A percentile compares a stretch with the other conserved stretches of the same genome.
Evolutionary conservation across 2,113 vertebrate species (phyloP).

Genomic region (Alethe castanea): DNA sequence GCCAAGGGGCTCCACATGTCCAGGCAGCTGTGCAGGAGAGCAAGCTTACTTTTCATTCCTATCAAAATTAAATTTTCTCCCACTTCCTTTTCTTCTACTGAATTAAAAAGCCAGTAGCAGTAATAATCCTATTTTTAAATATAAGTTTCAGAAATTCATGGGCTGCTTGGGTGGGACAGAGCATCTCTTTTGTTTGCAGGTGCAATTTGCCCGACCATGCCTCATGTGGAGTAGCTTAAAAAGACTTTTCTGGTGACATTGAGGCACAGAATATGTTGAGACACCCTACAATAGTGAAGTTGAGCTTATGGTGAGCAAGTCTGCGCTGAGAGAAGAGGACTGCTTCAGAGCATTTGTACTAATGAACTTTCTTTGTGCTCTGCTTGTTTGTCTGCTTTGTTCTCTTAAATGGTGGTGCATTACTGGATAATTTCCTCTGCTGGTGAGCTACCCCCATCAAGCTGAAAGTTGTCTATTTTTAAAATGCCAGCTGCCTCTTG

Average conservation of each 20-base stretch:
- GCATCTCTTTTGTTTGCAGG: neutral
- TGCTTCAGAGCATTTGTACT: neutral
- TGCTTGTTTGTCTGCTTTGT: constrained; percentile 23
- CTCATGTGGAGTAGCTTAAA: neutral
- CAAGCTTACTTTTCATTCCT: neutral
- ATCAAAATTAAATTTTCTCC: neutral
- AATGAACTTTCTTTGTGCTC: constrained; percentile 35
- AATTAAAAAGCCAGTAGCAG: neutral
- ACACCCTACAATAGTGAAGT: neutral
- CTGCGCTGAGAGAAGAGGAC: neutral
- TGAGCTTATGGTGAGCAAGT: neutral
- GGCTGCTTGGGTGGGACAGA: neutral
- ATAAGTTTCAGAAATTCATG: neutral
- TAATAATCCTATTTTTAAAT: neutral
- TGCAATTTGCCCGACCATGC: neutral
- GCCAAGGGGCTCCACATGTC: neutral
- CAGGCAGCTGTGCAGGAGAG: neutral
- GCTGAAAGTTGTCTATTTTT: constrained; percentile 61
- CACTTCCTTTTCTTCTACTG: neutral
- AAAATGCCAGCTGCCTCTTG: constrained; percentile 49
- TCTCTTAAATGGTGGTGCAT: constrained; percentile 11
- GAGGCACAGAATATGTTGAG: neutral
- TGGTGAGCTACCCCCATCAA: constrained; percentile 42
- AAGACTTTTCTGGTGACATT: neutral
- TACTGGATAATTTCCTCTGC: constrained; percentile 38